Base-by-base conservation (phyloP, 2,797 vertebrate genomes). In the Clarias laeviceps region DNA sequence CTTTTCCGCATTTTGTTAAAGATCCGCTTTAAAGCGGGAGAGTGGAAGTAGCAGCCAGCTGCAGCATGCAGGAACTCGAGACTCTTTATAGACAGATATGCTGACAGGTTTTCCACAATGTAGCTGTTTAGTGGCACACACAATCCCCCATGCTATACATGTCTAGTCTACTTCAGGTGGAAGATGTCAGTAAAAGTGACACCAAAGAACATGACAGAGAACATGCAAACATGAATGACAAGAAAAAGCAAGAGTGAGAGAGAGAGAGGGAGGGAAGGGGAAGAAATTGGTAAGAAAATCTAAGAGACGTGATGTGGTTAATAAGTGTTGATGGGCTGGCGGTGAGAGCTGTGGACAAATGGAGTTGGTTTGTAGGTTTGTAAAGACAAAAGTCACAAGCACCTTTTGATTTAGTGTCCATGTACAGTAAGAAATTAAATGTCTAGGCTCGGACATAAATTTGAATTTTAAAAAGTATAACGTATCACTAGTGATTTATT, bases 11-110 rank as follows among this genome's bases (percentile, higher is more conserved):
- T 61, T 70, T 69, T 68, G 80, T 80, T 79, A 74, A 82, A 6
- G 34, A 40, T 17, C n/a, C 32, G 24, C 76, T 82, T 82, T 91
- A 90, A 92, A 85, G 88, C 32, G 84, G 68, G 68, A 69, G 74
- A 68, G 83, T 90, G 85, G 87, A 89, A 80, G 82, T 86, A 86
- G 57, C 66, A 82, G 82, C 84, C 89, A 90, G 89, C 89, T 90
- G 88, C 57, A 87, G 79, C 66, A 34, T 82, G 82, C 87, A 81
- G 56, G 73, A 84, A 66, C 81, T 70, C 72, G 37, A 56, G 15
- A 62, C 62, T 18, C 72, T 65, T 27, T 76, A 68, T 65, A 72
- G 56, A 78, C 85, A 86, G 81, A 83, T 80, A 80, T 72, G 82
- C 82, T 84, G 77, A 84, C 86, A 84, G 80, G 50, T 70, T 69